Conservation (phyloP, 2,888 invertebrate species). For the Diarsia rubi region DNA sequence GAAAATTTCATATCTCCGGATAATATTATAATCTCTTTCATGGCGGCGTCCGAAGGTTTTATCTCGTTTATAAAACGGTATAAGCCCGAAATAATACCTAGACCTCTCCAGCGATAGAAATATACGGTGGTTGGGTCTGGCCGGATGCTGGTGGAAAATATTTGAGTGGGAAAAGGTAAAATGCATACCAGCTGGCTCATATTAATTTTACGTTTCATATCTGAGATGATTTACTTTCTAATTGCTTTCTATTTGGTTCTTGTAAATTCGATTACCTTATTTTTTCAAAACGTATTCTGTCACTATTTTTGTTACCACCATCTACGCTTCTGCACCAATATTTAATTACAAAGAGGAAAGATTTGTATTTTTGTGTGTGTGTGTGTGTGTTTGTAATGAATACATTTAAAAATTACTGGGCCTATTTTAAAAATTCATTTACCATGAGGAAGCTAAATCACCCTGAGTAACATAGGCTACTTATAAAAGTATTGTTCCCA, state of each 20-base stretch:
- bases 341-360: too few species aligned
- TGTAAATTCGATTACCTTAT: neutral
- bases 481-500: too few species aligned
- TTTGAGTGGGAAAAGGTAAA: conserved; percentile 16
- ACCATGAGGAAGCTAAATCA: too few species aligned
- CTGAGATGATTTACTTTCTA: neutral
- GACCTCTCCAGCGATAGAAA: conserved; percentile 54
- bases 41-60: conserved; percentile 60
- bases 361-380: too few species aligned
- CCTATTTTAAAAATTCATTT: too few species aligned
- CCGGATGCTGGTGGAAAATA: conserved; percentile 1
- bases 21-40: conserved; percentile 67
- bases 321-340: too few species aligned
- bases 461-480: too few species aligned
- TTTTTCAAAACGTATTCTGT: neutral
- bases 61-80: conserved; percentile 70
- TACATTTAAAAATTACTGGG: too few species aligned
- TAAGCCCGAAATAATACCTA: conserved; percentile 70
- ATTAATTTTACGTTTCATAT: neutral
- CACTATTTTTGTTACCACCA: neutral
- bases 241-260: neutral
- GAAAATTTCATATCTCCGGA: conserved; percentile 60
- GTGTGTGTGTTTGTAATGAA: too few species aligned
- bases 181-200: neutral
- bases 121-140: conserved; percentile 26